Evolutionary conservation across 2,113 vertebrate species (phyloP).

Genomic region (Gadus macrocephalus): DNA sequence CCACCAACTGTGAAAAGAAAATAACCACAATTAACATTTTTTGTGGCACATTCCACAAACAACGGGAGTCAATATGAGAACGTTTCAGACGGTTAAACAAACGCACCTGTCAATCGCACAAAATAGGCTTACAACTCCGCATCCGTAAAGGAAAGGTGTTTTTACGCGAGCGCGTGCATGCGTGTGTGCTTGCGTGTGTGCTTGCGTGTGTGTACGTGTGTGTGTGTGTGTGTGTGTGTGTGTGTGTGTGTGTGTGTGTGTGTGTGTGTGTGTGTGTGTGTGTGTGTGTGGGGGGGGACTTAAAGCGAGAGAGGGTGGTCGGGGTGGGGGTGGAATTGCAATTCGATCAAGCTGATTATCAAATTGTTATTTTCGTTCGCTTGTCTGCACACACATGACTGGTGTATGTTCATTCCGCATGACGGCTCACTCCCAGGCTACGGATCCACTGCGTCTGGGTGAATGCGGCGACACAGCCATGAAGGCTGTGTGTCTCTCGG

Average conservation of each 20-base stretch:
- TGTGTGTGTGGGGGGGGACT: conserved; percentile 16
- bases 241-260: background rate
- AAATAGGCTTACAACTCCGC: too few species aligned
- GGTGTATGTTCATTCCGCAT: background rate
- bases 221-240: conserved; percentile 4
- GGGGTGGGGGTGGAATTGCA: conserved; percentile 41
- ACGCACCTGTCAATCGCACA: too few species aligned
- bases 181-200: conserved; percentile 1
- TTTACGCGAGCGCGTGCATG: background rate
- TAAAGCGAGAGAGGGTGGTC: conserved; percentile 31
- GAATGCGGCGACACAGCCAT: conserved; percentile 60
- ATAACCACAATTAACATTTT: too few species aligned
- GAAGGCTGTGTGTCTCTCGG: conserved; percentile 41
- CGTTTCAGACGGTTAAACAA: too few species aligned
- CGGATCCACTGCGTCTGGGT: conserved; percentile 37
- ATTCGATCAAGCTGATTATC: conserved; percentile 74
- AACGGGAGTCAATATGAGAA: too few species aligned
- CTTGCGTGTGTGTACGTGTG: background rate
- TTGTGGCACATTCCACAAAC: too few species aligned
- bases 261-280: background rate
- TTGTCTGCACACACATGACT: conserved; percentile 5
- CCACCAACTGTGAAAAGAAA: conserved; percentile 71
- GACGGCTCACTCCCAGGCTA: background rate
- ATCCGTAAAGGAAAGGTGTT: background rate
- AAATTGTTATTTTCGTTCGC: background rate